A percentile compares a stretch with the other conserved stretches of the same genome.
phyloP scores from a whole-genome alignment of 2,797 vertebrate genomes.

The Todus mexicanus region DNA sequence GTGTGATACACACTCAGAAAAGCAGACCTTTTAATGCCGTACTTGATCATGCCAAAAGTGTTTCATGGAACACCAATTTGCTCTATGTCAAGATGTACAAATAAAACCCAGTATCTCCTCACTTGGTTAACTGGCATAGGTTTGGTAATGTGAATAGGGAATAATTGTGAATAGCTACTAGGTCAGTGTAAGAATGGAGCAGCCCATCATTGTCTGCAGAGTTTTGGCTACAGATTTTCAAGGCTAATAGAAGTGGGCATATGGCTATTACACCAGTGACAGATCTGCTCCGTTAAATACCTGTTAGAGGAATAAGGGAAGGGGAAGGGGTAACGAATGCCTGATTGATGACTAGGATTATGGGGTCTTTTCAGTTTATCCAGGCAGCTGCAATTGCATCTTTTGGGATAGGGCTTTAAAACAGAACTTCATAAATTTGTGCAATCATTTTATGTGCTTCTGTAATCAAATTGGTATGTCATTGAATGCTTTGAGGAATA shows the following conservation, averaged over 20 bases:
- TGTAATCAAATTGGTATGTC: background rate
- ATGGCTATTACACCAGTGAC: background rate
- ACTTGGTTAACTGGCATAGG: background rate
- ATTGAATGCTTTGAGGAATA: background rate
- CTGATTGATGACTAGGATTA: background rate
- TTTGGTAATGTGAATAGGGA: background rate
- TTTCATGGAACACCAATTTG: background rate
- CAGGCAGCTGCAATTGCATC: background rate
- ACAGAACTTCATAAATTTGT: background rate
- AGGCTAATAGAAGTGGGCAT: background rate
- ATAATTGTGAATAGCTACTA: background rate
- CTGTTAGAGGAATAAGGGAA: background rate
- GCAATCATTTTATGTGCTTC: background rate
- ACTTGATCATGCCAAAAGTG: background rate
- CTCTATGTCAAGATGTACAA: background rate
- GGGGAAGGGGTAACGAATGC: background rate
- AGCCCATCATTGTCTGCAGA: background rate
- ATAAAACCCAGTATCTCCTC: background rate
- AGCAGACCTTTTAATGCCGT: background rate
- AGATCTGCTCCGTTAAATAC: background rate
- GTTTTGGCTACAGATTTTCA: background rate
- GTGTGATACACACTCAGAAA: background rate
- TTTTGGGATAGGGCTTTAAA: background rate
- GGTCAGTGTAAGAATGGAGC: background rate
- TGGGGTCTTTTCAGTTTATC: background rate